phyloP scores from a whole-genome alignment of 2,888 invertebrate genomes.

The Campoletis raptor region DNA sequence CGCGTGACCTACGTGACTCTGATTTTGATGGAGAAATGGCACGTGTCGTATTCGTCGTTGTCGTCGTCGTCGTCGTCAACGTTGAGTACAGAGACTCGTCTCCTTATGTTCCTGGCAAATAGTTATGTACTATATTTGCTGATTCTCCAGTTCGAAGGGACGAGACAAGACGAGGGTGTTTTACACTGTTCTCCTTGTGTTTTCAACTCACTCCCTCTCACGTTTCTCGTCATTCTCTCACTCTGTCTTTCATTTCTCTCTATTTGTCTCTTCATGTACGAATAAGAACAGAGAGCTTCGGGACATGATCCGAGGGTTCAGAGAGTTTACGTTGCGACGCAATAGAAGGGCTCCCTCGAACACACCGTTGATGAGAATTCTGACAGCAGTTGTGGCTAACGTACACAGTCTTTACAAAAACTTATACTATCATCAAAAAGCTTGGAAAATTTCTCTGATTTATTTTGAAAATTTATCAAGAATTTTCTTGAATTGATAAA shows the following conservation, averaged over 20 bases:
- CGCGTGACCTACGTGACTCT: slow-evolving; percentile 67
- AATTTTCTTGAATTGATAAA: background rate
- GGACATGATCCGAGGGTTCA: slow-evolving; percentile 32
- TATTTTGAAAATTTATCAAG: background rate
- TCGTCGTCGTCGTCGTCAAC: slow-evolving; percentile 54
- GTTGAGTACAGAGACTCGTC: slow-evolving; percentile 41
- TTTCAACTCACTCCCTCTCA: background rate
- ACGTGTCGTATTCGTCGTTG: slow-evolving; percentile 53
- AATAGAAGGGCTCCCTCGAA: slow-evolving; percentile 28
- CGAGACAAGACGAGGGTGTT: slow-evolving; percentile 21
- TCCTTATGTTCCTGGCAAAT: slow-evolving; percentile 41
- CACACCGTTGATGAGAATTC: slow-evolving; percentile 45
- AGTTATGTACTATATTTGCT: slow-evolving; percentile 37
- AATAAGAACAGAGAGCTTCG: slow-evolving; percentile 33
- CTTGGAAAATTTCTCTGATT: background rate
- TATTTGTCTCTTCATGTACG: slow-evolving; percentile 5
- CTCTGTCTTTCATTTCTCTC: slow-evolving; percentile 2
- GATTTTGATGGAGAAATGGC: slow-evolving; percentile 63
- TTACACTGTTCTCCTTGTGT: background rate
- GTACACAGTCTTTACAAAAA: background rate
- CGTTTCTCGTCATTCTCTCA: slow-evolving; percentile 8
- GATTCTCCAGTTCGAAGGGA: slow-evolving; percentile 44
- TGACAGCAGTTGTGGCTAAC: slow-evolving; percentile 18
- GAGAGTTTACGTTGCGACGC: slow-evolving; percentile 42
- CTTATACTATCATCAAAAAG: background rate